Evolutionary conservation across 2,797 vertebrate species (phyloP), one percentile per base, ranked within the genome.

Genomic region (Tauraco hartlaubi): DNA sequence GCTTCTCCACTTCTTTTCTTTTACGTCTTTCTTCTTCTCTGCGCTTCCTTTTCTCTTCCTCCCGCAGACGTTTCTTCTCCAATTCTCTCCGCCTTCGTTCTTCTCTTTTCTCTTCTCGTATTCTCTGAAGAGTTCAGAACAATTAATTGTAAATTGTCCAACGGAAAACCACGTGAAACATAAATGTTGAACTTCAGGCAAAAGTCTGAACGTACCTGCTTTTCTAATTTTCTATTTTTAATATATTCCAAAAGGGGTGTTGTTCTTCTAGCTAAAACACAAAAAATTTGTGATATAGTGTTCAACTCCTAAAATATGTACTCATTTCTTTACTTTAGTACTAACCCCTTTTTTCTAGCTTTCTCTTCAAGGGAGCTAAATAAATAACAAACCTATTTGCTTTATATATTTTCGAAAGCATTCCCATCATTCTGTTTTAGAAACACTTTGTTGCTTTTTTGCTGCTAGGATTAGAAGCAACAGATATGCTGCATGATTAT

Each of bases 241-340:
- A 99, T 99, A 97, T 99, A 99, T 96, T 99, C 99, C 98, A 99
- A 98, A 95, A 99, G 99, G 11, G 99, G 99, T 46, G 99, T 99
- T 77, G 99, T 99, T 97, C 99, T 98, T 98, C 99, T 99, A 94
- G 99, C 99, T 99, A 97, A 97, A 98, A 98, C 75, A 98, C 88
- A 98, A 97, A 97, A 97, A 97, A 96, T 95, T 93, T 94, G 55
- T 83, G 95, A 97, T 92, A 82, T 67, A 96, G 88, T 94, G 88
- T 93, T 96, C 94, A 97, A 96, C 93, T 97, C 87, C 82, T 96
- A 97, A 96, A 94, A 90, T 92, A 89, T 64, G 59, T 90, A 96
- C 89, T 97, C 56, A 88, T 94, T 96, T 85, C 43, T 97, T 92
- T 91, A 85, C 35, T 96, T 92, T 22, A 95, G 64, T 68, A 90